phyloP scores from a whole-genome alignment of 2,113 vertebrate genomes.

The Pagrus major region DNA sequence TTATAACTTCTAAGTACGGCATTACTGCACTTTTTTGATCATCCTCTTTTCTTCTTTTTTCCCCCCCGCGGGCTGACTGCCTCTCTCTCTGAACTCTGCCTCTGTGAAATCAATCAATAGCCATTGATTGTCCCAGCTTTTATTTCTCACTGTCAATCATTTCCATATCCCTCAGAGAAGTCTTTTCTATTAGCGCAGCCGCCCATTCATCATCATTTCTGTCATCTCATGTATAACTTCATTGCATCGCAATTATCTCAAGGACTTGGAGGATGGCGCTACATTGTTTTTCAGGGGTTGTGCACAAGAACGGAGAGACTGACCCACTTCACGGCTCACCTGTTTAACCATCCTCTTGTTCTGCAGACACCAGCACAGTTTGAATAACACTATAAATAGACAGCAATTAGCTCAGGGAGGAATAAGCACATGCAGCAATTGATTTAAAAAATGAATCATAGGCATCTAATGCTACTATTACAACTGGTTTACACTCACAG shows the following conservation, averaged over 20 bases:
- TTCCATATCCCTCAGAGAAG: constrained; percentile 59
- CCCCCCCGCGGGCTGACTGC: not conserved
- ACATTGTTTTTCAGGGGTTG: constrained; percentile 49
- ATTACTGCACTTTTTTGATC: constrained; percentile 38
- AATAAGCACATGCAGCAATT: constrained; percentile 1
- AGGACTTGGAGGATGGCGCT: constrained; percentile 17
- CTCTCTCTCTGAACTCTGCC: constrained; percentile 55
- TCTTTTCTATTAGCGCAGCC: constrained; percentile 68
- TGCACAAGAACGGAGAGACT: constrained; percentile 39
- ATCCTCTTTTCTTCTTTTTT: constrained; percentile 25
- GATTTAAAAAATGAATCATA: constrained; percentile 21
- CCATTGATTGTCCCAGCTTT: constrained; percentile 69
- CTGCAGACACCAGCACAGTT: constrained; percentile 16
- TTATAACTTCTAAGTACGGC: constrained; percentile 44
- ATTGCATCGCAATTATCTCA: constrained; percentile 58
- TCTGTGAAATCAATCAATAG: constrained; percentile 73
- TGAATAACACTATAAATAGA: constrained; percentile 53
- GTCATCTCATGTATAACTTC: constrained; percentile 68
- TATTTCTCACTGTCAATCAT: constrained; percentile 72
- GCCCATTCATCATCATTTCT: constrained; percentile 77
- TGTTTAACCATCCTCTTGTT: constrained; percentile 40
- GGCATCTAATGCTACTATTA: not conserved
- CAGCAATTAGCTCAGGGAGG: not conserved
- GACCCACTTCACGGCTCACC: constrained; percentile 44
- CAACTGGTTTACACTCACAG: not conserved